Evolutionary conservation across 2,888 invertebrate genomes (phyloP).

Genomic region (Drosophila formosana): DNA sequence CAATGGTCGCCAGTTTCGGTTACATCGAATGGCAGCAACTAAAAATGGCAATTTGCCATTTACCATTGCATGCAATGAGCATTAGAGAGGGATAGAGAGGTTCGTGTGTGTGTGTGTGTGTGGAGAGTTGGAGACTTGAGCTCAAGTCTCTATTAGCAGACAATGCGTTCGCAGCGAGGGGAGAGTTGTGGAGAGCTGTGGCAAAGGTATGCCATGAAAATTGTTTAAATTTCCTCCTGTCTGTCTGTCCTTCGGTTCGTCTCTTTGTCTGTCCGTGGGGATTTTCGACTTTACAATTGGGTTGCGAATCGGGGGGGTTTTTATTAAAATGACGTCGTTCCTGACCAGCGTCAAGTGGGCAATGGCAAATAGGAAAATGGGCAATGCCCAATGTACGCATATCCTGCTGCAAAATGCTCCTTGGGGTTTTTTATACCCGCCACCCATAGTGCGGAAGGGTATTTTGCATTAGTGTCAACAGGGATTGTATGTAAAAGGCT

Average conservation of each 20-base stretch:
- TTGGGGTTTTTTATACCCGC: slow-evolving; percentile 21
- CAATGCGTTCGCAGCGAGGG: slow-evolving; percentile 53
- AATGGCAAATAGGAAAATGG: slow-evolving; percentile 52
- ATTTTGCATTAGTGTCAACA: no score
- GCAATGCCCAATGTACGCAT: slow-evolving; percentile 68
- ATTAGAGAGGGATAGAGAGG: slow-evolving; percentile 12
- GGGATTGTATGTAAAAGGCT: no score
- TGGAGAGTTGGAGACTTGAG: slow-evolving; percentile 4
- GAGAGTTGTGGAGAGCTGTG: slow-evolving; percentile 41
- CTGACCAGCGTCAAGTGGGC: slow-evolving; percentile 64
- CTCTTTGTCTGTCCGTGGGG: slow-evolving; percentile 38
- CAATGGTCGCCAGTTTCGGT: slow-evolving; percentile 77
- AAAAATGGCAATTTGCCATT: slow-evolving; percentile 84
- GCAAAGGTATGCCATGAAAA: slow-evolving; percentile 70
- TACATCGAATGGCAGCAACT: slow-evolving; percentile 76
- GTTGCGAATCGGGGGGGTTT: slow-evolving; percentile 28
- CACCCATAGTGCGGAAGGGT: no score
- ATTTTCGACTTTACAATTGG: slow-evolving; percentile 54
- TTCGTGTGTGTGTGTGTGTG: not conserved
- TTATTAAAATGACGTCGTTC: slow-evolving; percentile 70
- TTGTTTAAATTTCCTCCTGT: slow-evolving; percentile 54
- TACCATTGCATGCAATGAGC: slow-evolving; percentile 74
- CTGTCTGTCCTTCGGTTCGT: slow-evolving; percentile 21
- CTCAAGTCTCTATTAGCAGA: slow-evolving; percentile 81
- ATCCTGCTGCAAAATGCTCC: slow-evolving; percentile 45